A percentile compares a stretch with the other conserved stretches of the same genome.
These are phyloP conservation scores for Nannoperca australis DNA, from an alignment of 2,797 vertebrate genomes.

Conservation along the genomic window DNA sequence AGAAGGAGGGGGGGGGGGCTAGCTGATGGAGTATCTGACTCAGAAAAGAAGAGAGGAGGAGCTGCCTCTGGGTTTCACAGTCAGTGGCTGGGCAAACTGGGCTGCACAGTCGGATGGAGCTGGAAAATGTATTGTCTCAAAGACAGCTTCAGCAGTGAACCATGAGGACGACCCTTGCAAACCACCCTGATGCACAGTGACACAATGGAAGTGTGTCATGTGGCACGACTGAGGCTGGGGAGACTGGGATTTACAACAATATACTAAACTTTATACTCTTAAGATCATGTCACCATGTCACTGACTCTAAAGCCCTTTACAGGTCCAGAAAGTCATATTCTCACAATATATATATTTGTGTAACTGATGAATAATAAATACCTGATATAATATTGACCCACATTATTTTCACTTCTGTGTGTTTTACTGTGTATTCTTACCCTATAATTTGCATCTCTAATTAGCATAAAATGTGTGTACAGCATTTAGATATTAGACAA, in stretches of 20 bases:
- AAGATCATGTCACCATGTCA: background rate
- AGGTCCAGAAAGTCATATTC: background rate
- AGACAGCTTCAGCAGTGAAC: slow-evolving; percentile 31
- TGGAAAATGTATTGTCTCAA: slow-evolving; percentile 17
- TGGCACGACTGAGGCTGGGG: slow-evolving; percentile 1
- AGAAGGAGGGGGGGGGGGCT: background rate
- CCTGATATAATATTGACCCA: background rate
- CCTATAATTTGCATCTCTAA: background rate
- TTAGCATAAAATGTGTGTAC: slow-evolving; percentile 1
- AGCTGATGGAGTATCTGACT: background rate
- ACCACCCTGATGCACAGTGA: background rate
- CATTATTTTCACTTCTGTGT: background rate
- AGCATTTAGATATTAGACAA: background rate
- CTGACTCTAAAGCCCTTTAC: background rate
- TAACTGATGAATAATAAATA: slow-evolving; percentile 7
- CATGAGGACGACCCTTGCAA: slow-evolving; percentile 28
- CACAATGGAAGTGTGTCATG: slow-evolving; percentile 4
- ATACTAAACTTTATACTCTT: background rate
- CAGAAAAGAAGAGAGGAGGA: background rate
- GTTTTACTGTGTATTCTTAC: background rate
- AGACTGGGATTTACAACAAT: slow-evolving; percentile 5
- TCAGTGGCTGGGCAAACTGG: background rate
- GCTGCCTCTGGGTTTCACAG: slow-evolving; percentile 9
- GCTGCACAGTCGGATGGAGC: slow-evolving; percentile 32
- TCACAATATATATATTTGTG: background rate